Conservation (phyloP, 1,140 invertebrate species). For the Globodera ellingtonae region DNA sequence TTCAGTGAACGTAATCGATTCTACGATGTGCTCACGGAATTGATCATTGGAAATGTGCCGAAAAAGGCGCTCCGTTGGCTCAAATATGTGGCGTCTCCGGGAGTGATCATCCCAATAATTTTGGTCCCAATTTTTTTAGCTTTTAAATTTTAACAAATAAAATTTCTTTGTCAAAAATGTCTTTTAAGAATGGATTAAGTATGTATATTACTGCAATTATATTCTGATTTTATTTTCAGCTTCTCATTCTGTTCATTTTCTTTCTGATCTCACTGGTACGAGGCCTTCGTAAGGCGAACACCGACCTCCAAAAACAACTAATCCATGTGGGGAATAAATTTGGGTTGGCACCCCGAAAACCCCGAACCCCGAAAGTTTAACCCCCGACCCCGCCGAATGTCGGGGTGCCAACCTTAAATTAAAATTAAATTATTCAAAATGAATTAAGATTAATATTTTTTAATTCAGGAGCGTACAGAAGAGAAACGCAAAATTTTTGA, state of each 20-base stretch:
- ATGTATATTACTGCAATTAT: too few species aligned
- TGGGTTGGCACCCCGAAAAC: too few species aligned
- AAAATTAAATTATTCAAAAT: too few species aligned
- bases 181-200: too few species aligned
- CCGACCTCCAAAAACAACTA: constrained; percentile 79
- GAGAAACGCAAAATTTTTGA: constrained; percentile 89
- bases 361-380: too few species aligned
- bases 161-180: background rate
- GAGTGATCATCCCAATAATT: constrained; percentile 87
- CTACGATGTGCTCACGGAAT: constrained; percentile 70
- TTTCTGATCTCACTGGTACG: constrained; percentile 85
- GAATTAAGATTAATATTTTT: too few species aligned
- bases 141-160: too few species aligned
- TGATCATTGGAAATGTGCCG: constrained; percentile 38
- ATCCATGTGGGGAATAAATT: constrained; percentile 63
- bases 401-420: too few species aligned
- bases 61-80: constrained; percentile 57
- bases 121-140: constrained; percentile 72
- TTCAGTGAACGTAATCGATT: constrained; percentile 78
- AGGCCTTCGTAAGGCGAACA: constrained; percentile 87
- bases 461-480: constrained; percentile 79
- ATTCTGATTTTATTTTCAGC: background rate
- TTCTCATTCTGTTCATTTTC: constrained; percentile 81
- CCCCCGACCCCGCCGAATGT: too few species aligned
- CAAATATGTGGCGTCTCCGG: constrained; percentile 86